Percentiles rank a stretch among this genome's conserved stretches.
phyloP scores from a whole-genome alignment of 2,113 vertebrate genomes.

The Neolamprologus toae region DNA sequence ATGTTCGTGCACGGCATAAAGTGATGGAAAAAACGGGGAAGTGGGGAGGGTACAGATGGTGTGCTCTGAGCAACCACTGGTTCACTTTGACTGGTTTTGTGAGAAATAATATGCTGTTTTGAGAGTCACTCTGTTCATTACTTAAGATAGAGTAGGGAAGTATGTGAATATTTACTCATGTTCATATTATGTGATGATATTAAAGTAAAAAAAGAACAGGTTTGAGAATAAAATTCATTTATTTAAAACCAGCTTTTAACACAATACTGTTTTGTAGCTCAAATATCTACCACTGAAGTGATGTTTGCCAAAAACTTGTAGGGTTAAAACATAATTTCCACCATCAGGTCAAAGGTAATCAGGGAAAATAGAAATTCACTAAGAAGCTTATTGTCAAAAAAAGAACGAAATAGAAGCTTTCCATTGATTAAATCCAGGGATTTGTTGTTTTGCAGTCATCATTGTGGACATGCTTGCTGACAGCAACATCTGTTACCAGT shows the following conservation, averaged over 20 bases:
- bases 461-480: conserved; percentile 24
- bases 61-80: not conserved
- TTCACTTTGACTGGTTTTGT: not conserved
- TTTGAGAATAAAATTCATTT: not conserved
- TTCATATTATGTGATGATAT: not conserved
- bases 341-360: not conserved
- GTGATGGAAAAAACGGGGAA: not conserved
- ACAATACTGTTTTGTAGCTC: not conserved
- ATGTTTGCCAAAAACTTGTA: not conserved
- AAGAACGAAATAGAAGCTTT: not conserved
- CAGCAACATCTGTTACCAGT: conserved; percentile 43
- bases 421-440: not conserved
- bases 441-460: conserved; percentile 34
- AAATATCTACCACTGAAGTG: not conserved
- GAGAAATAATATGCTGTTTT: not conserved
- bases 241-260: not conserved
- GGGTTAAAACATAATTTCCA: not conserved
- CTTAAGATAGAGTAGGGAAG: not conserved
- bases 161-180: not conserved
- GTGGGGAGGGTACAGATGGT: not conserved
- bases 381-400: not conserved
- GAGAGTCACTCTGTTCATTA: not conserved
- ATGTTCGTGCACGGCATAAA: not conserved
- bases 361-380: not conserved
- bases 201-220: not conserved